A percentile compares a stretch with the other conserved stretches of the same genome.
These are phyloP conservation scores for Solen grandis DNA, from an alignment of 1,140 invertebrate genomes.

Conservation along the genomic window DNA sequence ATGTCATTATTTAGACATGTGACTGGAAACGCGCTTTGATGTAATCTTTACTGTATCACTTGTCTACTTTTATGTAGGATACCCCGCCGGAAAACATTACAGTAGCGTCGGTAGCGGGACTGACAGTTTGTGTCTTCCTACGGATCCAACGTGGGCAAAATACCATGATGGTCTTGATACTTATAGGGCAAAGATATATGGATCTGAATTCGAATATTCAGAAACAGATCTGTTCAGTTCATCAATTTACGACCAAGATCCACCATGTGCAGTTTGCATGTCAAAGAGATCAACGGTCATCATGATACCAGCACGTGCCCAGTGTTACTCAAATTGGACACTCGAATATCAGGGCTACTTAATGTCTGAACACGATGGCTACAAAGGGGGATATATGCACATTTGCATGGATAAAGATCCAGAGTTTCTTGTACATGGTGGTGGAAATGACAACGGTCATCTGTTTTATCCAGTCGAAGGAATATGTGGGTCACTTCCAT, in stretches of 20 bases:
- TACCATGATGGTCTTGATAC: background rate
- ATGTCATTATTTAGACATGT: too few species aligned
- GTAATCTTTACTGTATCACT: too few species aligned
- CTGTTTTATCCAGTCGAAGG: slow-evolving; percentile 59
- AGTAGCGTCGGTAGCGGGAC: background rate
- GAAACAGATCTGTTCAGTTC: background rate
- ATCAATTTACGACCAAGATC: slow-evolving; percentile 6
- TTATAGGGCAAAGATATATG: background rate
- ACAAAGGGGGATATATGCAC: slow-evolving; percentile 25
- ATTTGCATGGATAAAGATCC: slow-evolving; percentile 60
- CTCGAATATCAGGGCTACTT: slow-evolving; percentile 60
- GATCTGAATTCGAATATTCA: slow-evolving; percentile 16
- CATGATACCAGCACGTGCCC: slow-evolving; percentile 50
- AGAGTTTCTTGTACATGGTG: slow-evolving; percentile 34
- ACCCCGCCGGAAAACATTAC: slow-evolving; percentile 10
- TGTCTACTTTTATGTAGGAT: too few species aligned
- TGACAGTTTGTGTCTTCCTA: background rate
- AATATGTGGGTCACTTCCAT: slow-evolving; percentile 56
- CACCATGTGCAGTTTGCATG: too few species aligned
- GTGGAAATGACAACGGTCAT: slow-evolving; percentile 27
- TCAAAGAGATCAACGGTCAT: too few species aligned
- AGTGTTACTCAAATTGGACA: slow-evolving; percentile 51
- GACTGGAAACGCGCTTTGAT: too few species aligned
- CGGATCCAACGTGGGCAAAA: background rate
- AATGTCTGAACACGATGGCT: slow-evolving; percentile 30